Percentiles rank a stretch among this genome's conserved stretches.
Evolutionary conservation across 2,888 invertebrate genomes (phyloP).

Genomic region (Leptinotarsa tumamoca): DNA sequence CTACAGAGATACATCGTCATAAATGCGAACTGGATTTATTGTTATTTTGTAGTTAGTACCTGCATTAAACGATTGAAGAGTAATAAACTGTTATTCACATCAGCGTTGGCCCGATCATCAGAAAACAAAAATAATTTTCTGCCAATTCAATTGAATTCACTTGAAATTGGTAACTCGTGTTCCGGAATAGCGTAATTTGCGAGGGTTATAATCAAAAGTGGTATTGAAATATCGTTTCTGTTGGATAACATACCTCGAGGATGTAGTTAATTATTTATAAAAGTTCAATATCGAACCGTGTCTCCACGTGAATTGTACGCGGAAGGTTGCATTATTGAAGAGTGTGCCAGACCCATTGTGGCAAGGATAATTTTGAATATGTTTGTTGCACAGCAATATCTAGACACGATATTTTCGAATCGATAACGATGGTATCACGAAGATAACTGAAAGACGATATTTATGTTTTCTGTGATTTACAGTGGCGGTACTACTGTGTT

Average conservation of each 20-base stretch:
- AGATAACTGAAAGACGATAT: neutral
- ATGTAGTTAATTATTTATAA: constrained; percentile 48
- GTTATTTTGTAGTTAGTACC: too few relatives aligned
- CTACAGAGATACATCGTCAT: too few relatives aligned
- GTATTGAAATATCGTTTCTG: constrained; percentile 11
- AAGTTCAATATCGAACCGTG: constrained; percentile 50
- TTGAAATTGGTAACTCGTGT: neutral
- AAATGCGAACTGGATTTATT: too few relatives aligned
- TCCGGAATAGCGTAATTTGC: neutral
- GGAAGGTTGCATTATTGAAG: constrained; percentile 46
- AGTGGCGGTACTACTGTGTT: neutral
- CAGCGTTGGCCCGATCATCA: neutral
- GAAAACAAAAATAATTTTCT: neutral
- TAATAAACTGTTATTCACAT: too few relatives aligned
- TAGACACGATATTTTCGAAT: constrained; percentile 13
- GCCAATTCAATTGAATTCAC: neutral
- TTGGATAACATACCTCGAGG: constrained; percentile 34
- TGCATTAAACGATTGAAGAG: too few relatives aligned
- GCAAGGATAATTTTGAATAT: constrained; percentile 16
- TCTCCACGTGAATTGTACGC: constrained; percentile 46
- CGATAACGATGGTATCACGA: constrained; percentile 17
- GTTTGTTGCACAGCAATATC: constrained; percentile 15
- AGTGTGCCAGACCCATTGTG: constrained; percentile 18
- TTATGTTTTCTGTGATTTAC: neutral
- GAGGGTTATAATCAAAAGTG: constrained; percentile 4